Evolutionary conservation across 2,113 vertebrate genomes (phyloP).

Genomic region (Isichthys henryi): DNA sequence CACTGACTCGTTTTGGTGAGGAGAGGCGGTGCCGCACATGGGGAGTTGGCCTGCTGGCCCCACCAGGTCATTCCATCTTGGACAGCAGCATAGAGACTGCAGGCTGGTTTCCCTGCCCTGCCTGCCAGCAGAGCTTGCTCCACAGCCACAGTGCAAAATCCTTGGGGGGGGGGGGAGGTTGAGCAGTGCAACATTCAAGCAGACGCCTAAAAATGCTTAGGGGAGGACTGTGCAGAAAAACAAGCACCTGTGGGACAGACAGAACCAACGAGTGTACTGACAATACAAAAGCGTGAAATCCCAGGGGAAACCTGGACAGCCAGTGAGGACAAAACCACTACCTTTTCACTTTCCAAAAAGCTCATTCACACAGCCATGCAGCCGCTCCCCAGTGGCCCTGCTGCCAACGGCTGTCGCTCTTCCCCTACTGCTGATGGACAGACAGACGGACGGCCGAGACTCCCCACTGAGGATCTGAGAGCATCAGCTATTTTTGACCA

Average conservation of each 20-base stretch:
- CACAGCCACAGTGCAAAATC: neutral
- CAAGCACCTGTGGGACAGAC: neutral
- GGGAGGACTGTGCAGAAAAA: neutral
- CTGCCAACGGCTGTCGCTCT: neutral
- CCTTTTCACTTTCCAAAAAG: neutral
- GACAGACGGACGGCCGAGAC: neutral
- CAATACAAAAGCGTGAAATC: neutral
- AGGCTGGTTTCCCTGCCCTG: neutral
- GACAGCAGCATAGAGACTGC: neutral
- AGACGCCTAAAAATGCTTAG: neutral
- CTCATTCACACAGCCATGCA: neutral
- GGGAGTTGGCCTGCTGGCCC: neutral
- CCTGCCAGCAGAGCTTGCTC: neutral
- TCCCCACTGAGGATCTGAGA: neutral
- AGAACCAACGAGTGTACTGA: neutral
- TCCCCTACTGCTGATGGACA: neutral
- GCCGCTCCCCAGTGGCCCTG: neutral
- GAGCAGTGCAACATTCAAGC: neutral
- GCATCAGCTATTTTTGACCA: neutral
- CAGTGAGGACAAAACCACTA: neutral
- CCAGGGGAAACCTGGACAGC: neutral
- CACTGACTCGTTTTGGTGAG: neutral
- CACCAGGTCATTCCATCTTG: neutral
- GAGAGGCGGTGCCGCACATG: neutral
- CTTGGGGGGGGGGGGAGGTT: neutral